phyloP scores from a whole-genome alignment of 2,888 invertebrate genomes.

The Julus scanicus region DNA sequence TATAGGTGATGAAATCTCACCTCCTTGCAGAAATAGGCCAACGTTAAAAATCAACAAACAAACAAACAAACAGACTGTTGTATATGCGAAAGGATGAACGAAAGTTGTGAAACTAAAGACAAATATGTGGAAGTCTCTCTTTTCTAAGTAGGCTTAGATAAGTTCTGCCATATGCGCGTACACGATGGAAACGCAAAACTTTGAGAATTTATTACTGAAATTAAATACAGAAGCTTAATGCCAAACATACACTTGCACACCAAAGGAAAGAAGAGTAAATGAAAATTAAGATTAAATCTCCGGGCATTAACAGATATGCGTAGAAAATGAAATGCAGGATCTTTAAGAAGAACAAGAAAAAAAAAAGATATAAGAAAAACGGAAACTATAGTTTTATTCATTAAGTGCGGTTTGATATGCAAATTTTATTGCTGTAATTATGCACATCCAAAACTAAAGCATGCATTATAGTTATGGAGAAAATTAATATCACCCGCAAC shows the following conservation, averaged over 20 bases:
- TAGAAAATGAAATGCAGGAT: slow-evolving; percentile 25
- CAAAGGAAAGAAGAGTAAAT: slow-evolving; percentile 17
- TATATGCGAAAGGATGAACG: not conserved
- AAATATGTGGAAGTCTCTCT: not conserved
- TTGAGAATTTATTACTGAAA: slow-evolving; percentile 15
- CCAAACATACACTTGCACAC: not conserved
- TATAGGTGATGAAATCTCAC: no score
- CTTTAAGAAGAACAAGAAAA: no score
- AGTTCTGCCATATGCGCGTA: not conserved
- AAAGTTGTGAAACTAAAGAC: not conserved
- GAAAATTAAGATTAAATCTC: slow-evolving; percentile 30
- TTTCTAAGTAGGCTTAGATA: not conserved
- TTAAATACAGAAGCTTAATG: slow-evolving; percentile 2
- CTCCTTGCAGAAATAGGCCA: no score
- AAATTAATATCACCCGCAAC: slow-evolving; percentile 14
- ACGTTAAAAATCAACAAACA: no score
- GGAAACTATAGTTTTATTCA: slow-evolving; percentile 42
- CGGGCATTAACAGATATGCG: slow-evolving; percentile 1
- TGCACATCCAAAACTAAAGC: not conserved
- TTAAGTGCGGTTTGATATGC: slow-evolving; percentile 36
- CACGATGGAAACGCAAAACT: not conserved
- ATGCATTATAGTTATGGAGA: not conserved
- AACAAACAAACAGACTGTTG: no score
- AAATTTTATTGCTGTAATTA: not conserved
- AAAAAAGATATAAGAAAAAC: not conserved